phyloP scores from a whole-genome alignment of 1,140 invertebrate genomes.

The Pseudomyrmex flavicornis region DNA sequence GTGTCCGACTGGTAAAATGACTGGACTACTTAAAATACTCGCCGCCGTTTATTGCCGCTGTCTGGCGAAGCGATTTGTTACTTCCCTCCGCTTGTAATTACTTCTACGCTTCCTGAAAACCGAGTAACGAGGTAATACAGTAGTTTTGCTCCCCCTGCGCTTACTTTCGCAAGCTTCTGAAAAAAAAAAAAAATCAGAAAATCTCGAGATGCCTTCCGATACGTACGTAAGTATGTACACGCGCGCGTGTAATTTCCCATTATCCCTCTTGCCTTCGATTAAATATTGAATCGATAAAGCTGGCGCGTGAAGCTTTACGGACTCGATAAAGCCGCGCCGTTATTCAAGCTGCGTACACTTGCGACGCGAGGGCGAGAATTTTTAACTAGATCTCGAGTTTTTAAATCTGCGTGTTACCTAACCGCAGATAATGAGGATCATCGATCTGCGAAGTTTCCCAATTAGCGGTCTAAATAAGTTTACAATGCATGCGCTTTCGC shows the following conservation, averaged over 20 bases:
- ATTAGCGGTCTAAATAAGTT: conserved; percentile 52
- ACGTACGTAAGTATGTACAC: neutral
- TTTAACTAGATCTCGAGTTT: conserved; percentile 44
- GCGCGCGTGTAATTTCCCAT: neutral
- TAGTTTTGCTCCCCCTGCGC: conserved; percentile 10
- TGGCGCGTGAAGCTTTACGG: neutral
- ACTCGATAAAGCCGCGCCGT: conserved; percentile 25
- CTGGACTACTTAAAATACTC: conserved; percentile 73
- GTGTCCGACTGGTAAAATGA: conserved; percentile 70
- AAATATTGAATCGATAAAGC: conserved; percentile 13
- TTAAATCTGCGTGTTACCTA: conserved; percentile 33
- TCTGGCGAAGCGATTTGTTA: conserved; percentile 78
- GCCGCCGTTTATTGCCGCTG: conserved; percentile 75
- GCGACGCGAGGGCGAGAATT: conserved; percentile 23
- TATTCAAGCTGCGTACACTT: conserved; percentile 22
- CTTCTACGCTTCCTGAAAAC: conserved; percentile 73
- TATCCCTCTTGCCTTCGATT: neutral
- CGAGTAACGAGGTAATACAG: conserved; percentile 73
- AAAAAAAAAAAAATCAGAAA: conserved; percentile 24
- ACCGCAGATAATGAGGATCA: conserved; percentile 23
- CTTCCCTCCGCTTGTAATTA: conserved; percentile 77
- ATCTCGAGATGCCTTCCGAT: neutral
- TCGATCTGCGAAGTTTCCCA: conserved; percentile 43
- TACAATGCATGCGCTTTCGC: neutral
- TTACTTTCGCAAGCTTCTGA: conserved; percentile 1